phyloP scores from a whole-genome alignment of 2,113 vertebrate species.

The Melanerpes aurifrons region DNA sequence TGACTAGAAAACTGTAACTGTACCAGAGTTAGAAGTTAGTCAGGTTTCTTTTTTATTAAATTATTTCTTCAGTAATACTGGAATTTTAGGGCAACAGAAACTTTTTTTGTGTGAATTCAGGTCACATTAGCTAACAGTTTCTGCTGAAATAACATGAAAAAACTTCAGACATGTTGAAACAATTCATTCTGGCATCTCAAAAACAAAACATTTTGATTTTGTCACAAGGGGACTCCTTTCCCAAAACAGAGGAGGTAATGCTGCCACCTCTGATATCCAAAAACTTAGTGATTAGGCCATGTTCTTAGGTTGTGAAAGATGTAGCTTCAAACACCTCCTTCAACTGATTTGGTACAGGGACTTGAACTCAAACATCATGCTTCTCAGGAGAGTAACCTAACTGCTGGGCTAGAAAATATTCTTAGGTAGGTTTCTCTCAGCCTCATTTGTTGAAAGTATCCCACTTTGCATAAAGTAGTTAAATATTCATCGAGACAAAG shows the following conservation, averaged over 20 bases:
- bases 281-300: constrained; percentile 50
- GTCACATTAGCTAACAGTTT: constrained; percentile 61
- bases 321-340: constrained; percentile 57
- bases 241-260: constrained; percentile 66
- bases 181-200: constrained; percentile 68
- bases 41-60: background rate
- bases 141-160: constrained; percentile 66
- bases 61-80: constrained; percentile 16
- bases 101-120: constrained; percentile 52
- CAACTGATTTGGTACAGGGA: constrained; percentile 51
- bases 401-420: constrained; percentile 57
- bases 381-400: constrained; percentile 59
- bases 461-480: constrained; percentile 62
- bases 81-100: constrained; percentile 52
- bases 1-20: background rate
- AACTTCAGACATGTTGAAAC: constrained; percentile 63
- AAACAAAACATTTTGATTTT: constrained; percentile 63
- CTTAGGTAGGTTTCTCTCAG: constrained; percentile 40
- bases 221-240: constrained; percentile 68
- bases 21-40: background rate
- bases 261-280: constrained; percentile 62
- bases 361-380: constrained; percentile 24
- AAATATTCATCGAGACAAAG: constrained; percentile 64
- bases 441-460: constrained; percentile 43
- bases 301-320: constrained; percentile 39